These are phyloP conservation scores for Podiceps cristatus DNA, from an alignment of 2,113 vertebrate species.

Conservation along the genomic window DNA sequence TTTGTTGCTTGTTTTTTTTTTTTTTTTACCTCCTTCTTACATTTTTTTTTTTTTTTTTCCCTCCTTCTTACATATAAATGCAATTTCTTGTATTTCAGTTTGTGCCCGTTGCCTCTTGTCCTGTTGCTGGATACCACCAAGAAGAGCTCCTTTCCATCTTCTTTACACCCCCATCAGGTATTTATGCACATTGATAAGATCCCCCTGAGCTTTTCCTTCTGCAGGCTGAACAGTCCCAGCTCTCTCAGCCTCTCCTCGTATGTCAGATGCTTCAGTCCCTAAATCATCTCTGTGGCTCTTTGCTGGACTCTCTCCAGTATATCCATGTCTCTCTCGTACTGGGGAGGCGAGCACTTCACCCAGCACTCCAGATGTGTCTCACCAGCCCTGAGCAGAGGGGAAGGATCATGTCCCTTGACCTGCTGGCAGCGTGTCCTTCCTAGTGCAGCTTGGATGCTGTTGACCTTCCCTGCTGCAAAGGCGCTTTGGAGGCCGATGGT, in stretches of 20 bases:
- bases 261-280: not conserved
- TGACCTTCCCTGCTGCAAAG: not conserved
- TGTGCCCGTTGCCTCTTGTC: not conserved
- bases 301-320: not conserved
- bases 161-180: not conserved
- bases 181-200: not conserved
- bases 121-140: not conserved
- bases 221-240: not conserved
- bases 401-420: not conserved
- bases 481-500: not conserved
- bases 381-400: not conserved
- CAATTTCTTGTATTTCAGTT: slow-evolving; percentile 42
- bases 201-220: not conserved
- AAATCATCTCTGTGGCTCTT: not conserved
- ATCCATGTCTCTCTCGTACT: not conserved
- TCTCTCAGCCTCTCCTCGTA: not conserved
- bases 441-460: not conserved
- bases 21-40: too few species aligned
- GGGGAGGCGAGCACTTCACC: not conserved
- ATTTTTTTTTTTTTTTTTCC: accelerated
- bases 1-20: not conserved
- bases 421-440: not conserved
- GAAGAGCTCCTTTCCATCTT: not conserved
- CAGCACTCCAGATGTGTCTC: not conserved
- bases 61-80: not conserved